These are phyloP conservation scores for Phrixothrix hirtus DNA, from an alignment of 2,888 invertebrate genomes.

Conservation along the genomic window DNA sequence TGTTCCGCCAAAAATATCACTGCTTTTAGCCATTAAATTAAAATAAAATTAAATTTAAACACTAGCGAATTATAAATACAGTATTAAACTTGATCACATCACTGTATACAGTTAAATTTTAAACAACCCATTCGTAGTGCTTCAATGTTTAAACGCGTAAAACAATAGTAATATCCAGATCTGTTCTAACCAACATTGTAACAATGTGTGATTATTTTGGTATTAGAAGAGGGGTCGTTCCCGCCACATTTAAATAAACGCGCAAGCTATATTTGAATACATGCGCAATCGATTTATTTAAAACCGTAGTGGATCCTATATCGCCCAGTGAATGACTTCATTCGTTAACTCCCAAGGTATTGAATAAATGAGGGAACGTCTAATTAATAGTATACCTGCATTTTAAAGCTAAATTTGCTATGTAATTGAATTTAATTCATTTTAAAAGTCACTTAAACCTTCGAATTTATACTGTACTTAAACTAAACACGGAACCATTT, in stretches of 20 bases:
- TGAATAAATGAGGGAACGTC: no score
- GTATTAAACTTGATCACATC: slow-evolving; percentile 1
- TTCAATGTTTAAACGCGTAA: no score
- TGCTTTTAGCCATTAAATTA: slow-evolving; percentile 45
- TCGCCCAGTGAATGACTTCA: no score
- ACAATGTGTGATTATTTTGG: slow-evolving; percentile 53
- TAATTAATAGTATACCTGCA: no score
- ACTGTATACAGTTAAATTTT: no score
- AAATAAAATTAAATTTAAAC: no score
- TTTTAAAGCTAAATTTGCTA: no score
- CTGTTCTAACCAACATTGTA: slow-evolving; percentile 42
- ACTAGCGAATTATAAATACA: no score
- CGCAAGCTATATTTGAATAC: slow-evolving; percentile 39
- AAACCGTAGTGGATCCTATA: neutral
- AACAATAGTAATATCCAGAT: slow-evolving; percentile 23
- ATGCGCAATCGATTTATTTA: slow-evolving; percentile 25
- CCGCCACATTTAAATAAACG: slow-evolving; percentile 49
- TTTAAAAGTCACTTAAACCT: neutral
- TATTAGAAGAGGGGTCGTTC: slow-evolving; percentile 50
- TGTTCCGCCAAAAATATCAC: slow-evolving; percentile 32
- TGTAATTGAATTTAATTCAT: neutral
- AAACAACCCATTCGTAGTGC: no score
- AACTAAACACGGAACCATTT: no score
- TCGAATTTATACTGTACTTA: neutral
- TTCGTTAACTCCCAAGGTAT: no score